Conservation (phyloP, 2,797 vertebrate genomes). For the Tarsius wallacei region DNA sequence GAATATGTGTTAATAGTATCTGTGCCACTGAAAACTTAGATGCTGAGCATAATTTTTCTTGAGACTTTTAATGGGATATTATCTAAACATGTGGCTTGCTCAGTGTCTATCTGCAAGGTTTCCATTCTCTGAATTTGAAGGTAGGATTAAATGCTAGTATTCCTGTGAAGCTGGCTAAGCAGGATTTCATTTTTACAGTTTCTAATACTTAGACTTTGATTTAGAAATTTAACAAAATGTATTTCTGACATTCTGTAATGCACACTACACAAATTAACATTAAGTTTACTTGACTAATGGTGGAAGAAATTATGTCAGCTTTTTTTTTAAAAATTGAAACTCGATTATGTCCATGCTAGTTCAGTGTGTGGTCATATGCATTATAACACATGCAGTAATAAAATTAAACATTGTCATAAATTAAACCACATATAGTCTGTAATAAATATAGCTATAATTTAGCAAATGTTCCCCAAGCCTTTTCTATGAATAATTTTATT, state of each 20-base stretch:
- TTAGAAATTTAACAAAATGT: slow-evolving; percentile 91
- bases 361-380: not conserved
- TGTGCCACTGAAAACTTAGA: slow-evolving; percentile 89
- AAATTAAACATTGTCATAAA: not conserved
- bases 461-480: not conserved
- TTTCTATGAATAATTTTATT: not conserved
- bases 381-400: not conserved
- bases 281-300: not conserved
- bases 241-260: slow-evolving; percentile 91
- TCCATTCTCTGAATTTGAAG: slow-evolving; percentile 91
- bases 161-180: slow-evolving; percentile 90
- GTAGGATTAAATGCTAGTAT: slow-evolving; percentile 90
- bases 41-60: slow-evolving; percentile 85
- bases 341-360: not conserved
- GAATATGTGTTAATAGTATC: slow-evolving; percentile 88
- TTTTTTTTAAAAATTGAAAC: not conserved
- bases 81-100: slow-evolving; percentile 89
- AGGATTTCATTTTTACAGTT: slow-evolving; percentile 90
- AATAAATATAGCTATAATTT: not conserved
- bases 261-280: too few relatives aligned
- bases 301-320: not conserved
- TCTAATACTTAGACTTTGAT: slow-evolving; percentile 89
- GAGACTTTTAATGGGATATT: slow-evolving; percentile 90
- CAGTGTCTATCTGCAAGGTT: slow-evolving; percentile 90
- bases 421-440: not conserved